These are phyloP conservation scores for Oeneis ivallda DNA, from an alignment of 2,888 invertebrate species.

Conservation along the genomic window DNA sequence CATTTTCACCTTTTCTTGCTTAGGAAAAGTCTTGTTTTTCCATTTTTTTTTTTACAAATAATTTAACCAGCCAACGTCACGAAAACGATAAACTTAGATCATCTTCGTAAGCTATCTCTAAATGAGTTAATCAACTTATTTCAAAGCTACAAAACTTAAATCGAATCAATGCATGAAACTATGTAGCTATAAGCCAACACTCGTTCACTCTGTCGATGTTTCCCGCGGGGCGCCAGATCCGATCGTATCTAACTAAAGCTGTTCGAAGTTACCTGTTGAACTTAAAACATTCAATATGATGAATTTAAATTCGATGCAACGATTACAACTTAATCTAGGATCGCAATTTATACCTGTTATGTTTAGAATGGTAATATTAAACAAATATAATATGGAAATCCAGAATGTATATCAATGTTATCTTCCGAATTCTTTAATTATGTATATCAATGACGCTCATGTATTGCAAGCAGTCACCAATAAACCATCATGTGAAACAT, in stretches of 20 bases:
- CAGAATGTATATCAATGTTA: no score
- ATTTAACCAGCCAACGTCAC: no score
- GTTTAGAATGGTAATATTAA: no score
- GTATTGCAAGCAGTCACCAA: no score
- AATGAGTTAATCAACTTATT: not conserved
- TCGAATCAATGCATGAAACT: not conserved
- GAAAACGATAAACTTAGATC: no score
- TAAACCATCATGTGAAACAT: no score
- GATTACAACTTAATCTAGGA: not conserved
- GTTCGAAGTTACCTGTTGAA: not conserved
- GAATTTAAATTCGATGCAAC: not conserved
- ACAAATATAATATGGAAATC: no score
- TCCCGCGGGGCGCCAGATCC: not conserved
- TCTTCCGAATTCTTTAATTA: no score
- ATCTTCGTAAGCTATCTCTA: no score
- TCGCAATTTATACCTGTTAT: not conserved
- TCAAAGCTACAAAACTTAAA: not conserved
- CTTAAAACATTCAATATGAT: constrained; percentile 3
- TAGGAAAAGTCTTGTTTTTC: no score
- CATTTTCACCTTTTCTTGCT: constrained; percentile 14
- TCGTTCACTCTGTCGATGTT: constrained; percentile 1
- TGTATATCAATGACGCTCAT: no score
- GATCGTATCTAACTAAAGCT: constrained; percentile 1
- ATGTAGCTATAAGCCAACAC: not conserved
- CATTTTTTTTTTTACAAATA: no score